Conservation (phyloP, 1,140 invertebrate genomes). For the Sitophilus oryzae region DNA sequence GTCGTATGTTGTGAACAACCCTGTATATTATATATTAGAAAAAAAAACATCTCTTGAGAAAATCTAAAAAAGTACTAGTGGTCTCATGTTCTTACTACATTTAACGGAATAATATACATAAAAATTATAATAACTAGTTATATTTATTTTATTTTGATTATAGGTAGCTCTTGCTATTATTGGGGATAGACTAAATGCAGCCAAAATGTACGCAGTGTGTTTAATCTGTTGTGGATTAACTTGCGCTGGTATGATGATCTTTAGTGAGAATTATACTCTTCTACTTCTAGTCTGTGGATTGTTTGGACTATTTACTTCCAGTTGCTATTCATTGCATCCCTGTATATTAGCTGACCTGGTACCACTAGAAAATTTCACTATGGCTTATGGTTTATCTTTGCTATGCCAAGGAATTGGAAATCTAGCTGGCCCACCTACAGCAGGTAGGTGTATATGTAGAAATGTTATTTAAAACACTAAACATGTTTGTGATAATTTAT, state of each 20-base stretch:
- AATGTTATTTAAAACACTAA: no score
- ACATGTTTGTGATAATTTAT: no score
- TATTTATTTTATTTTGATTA: conserved; percentile 15
- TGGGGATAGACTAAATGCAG: conserved; percentile 82
- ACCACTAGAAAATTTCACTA: conserved; percentile 75
- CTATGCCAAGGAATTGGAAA: conserved; percentile 75
- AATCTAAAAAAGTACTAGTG: no score
- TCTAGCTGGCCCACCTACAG: conserved; percentile 55
- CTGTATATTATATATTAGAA: no score
- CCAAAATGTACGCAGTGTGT: conserved; percentile 71
- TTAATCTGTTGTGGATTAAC: conserved; percentile 68
- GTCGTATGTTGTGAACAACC: no score
- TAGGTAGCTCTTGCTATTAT: conserved; percentile 81
- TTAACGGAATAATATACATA: background rate
- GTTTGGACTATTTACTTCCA: conserved; percentile 81
- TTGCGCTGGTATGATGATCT: conserved; percentile 63
- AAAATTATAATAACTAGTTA: background rate
- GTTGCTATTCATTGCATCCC: conserved; percentile 80
- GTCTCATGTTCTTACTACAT: no score
- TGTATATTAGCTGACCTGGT: conserved; percentile 78
- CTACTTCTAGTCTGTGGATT: conserved; percentile 54
- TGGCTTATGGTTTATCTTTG: conserved; percentile 80
- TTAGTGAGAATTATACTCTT: conserved; percentile 55
- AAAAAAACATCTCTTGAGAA: no score
- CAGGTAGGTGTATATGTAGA: conserved; percentile 46